A percentile compares a stretch with the other conserved stretches of the same genome.
Conservation (phyloP, 2,113 vertebrate species). For the Recurvirostra avosetta region DNA sequence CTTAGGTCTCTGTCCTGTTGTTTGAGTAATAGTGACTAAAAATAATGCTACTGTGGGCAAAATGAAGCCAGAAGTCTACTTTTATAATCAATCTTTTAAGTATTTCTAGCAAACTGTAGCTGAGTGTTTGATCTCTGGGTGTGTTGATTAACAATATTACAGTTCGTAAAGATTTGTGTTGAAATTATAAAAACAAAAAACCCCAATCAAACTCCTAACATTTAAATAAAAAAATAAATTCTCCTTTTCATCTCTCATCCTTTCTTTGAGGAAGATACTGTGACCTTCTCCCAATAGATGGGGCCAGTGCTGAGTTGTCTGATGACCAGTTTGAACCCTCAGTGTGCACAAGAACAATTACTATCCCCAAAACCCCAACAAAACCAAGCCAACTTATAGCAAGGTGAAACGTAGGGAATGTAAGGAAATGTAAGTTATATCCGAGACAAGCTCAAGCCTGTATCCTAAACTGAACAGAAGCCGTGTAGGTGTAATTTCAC, state of each 20-base stretch:
- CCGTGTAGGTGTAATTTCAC: background rate
- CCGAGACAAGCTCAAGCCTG: background rate
- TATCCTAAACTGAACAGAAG: background rate
- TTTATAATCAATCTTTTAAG: background rate
- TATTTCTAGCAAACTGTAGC: background rate
- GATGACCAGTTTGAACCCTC: background rate
- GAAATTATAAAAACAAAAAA: background rate
- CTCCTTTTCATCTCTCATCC: background rate
- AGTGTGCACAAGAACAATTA: background rate
- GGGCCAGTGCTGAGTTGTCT: background rate
- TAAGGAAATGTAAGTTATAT: background rate
- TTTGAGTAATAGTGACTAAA: background rate
- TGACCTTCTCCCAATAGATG: background rate
- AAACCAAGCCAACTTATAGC: background rate
- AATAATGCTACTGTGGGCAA: background rate
- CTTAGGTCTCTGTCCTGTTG: background rate
- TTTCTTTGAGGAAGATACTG: background rate
- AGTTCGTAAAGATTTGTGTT: background rate
- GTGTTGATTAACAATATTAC: background rate
- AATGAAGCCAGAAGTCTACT: background rate
- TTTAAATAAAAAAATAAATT: background rate
- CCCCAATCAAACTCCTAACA: background rate
- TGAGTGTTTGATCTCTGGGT: background rate
- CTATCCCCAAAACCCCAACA: background rate
- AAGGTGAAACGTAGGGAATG: background rate